Evolutionary conservation across 2,797 vertebrate species (phyloP).

Genomic region (Phrynocephalus vlangalii): DNA sequence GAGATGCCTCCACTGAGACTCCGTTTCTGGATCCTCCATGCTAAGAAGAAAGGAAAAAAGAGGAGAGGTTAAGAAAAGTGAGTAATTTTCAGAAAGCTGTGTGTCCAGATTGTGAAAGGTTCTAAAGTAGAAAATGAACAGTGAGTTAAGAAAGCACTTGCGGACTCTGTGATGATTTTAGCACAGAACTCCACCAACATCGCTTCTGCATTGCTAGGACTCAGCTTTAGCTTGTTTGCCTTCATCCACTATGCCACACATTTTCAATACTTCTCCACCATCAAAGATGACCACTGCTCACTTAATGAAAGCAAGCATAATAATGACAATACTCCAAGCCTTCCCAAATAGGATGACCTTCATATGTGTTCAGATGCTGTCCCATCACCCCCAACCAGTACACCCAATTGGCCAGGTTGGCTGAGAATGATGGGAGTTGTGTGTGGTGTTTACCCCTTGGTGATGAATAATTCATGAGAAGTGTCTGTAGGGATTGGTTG

Average conservation of each 20-base stretch:
- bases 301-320: not conserved
- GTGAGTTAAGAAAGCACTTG: not conserved
- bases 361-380: too few relatives aligned
- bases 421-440: not conserved
- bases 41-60: not conserved
- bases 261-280: not conserved
- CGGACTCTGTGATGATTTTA: not conserved
- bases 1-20: too few relatives aligned
- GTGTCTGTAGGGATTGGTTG: too few relatives aligned
- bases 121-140: not conserved
- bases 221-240: not conserved
- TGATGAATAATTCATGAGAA: too few relatives aligned
- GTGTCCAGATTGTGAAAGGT: not conserved
- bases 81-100: not conserved
- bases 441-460: too few relatives aligned
- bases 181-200: not conserved
- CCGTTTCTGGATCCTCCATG: not conserved
- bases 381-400: not conserved
- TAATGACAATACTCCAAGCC: too few relatives aligned
- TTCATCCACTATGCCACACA: not conserved
- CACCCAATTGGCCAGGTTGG: not conserved
- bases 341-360: too few relatives aligned
- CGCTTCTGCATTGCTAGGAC: not conserved
- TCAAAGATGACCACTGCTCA: not conserved
- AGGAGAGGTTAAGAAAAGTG: not conserved